These are phyloP conservation scores for Aporrectodea caliginosa DNA, from an alignment of 1,140 invertebrate species.

Conservation along the genomic window DNA sequence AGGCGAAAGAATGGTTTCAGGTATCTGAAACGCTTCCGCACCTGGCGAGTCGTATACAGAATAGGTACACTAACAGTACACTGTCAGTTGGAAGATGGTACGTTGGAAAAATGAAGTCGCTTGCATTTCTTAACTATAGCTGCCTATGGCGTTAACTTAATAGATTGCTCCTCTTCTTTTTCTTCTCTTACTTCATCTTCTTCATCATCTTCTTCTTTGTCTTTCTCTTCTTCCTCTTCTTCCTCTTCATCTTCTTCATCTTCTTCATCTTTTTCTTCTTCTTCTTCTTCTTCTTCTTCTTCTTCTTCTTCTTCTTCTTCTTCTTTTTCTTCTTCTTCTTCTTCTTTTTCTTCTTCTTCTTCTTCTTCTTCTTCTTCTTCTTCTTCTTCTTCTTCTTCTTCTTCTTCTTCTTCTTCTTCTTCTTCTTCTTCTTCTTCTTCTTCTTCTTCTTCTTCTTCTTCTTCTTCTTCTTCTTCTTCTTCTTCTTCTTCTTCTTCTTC, in stretches of 20 bases:
- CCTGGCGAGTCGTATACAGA: no score
- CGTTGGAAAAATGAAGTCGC: no score
- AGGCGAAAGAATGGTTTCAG: no score
- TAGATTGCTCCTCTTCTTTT: neutral
- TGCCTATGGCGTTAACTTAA: no score
- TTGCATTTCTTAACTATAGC: no score
- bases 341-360: neutral
- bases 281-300: constrained; percentile 11
- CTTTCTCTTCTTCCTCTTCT: constrained; percentile 4
- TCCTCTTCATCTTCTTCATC: neutral
- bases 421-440: constrained; percentile 13
- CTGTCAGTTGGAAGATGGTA: no score
- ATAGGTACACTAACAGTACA: no score
- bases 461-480: constrained; percentile 1
- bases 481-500: constrained; percentile 11
- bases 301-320: neutral
- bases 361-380: constrained; percentile 5
- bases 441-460: constrained; percentile 11
- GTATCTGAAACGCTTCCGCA: no score
- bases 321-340: neutral
- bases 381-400: constrained; percentile 5
- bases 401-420: constrained; percentile 5
- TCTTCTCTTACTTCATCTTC: neutral
- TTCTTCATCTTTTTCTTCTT: neutral
- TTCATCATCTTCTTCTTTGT: constrained; percentile 14